Percentiles rank a stretch among this genome's conserved stretches.
phyloP scores from a whole-genome alignment of 2,888 invertebrate genomes.

The Tetragnatha montana region DNA sequence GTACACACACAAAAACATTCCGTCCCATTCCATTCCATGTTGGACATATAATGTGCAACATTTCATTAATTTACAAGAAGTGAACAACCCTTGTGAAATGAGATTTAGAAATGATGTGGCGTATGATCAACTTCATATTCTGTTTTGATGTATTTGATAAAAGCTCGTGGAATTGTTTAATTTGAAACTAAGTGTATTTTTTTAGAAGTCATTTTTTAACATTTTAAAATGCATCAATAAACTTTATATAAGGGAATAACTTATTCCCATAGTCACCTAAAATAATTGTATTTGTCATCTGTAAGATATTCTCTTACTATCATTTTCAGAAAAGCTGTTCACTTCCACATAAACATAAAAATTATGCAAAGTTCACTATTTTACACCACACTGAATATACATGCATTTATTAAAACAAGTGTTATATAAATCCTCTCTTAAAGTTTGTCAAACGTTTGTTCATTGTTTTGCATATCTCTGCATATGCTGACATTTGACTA shows the following conservation, averaged over 20 bases:
- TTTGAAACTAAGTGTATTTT: too few species aligned
- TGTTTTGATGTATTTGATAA: too few species aligned
- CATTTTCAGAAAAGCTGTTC: neutral
- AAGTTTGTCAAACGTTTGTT: slow-evolving; percentile 16
- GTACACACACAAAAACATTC: slow-evolving; percentile 13
- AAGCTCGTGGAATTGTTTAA: too few species aligned
- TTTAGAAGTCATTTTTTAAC: too few species aligned
- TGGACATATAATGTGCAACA: slow-evolving; percentile 4
- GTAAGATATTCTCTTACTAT: neutral
- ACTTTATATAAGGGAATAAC: too few species aligned
- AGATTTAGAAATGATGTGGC: too few species aligned
- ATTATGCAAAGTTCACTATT: neutral
- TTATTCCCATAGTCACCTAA: too few species aligned
- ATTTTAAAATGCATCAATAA: too few species aligned
- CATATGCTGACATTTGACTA: neutral
- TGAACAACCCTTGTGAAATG: neutral
- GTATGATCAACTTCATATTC: too few species aligned
- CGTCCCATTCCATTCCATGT: neutral
- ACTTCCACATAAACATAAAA: neutral
- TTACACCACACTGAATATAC: slow-evolving; percentile 33
- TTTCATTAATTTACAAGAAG: neutral
- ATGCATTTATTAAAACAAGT: slow-evolving; percentile 40
- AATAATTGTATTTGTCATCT: neutral
- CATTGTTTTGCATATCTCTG: slow-evolving; percentile 9
- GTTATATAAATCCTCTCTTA: slow-evolving; percentile 19